These are phyloP conservation scores for Rhombomys opimus DNA, from an alignment of 2,113 vertebrate species.

Conservation along the genomic window DNA sequence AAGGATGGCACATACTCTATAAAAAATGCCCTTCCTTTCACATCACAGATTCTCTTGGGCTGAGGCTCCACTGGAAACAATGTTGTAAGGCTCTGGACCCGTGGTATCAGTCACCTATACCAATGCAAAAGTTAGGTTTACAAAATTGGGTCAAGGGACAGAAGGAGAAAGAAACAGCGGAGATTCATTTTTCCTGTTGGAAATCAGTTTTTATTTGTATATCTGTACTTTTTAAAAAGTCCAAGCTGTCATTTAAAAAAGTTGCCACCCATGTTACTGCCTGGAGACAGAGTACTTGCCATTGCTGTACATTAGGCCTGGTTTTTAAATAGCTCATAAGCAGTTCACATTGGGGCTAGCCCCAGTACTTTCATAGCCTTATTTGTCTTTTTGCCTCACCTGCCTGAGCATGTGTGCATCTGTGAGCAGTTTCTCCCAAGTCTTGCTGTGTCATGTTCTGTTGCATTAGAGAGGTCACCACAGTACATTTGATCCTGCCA, in stretches of 20 bases:
- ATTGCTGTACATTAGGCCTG: background rate
- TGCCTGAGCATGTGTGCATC: background rate
- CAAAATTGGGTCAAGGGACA: no score
- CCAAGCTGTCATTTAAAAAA: background rate
- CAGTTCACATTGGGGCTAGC: no score
- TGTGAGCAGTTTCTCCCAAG: background rate
- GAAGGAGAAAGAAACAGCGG: background rate
- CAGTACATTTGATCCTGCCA: fast-evolving
- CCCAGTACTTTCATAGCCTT: background rate
- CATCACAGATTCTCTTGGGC: background rate
- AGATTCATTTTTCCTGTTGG: background rate
- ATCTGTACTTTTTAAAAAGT: background rate
- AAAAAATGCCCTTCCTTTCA: background rate
- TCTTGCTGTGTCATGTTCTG: background rate
- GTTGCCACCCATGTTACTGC: background rate
- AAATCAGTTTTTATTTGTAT: background rate
- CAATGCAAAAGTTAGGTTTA: background rate
- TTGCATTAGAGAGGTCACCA: background rate
- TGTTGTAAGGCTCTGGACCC: background rate
- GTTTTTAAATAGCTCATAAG: background rate
- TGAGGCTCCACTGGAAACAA: background rate
- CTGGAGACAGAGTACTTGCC: background rate
- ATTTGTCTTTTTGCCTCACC: background rate
- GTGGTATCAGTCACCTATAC: background rate
- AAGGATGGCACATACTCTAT: background rate